Base-by-base conservation (phyloP, 2,113 vertebrate species). In the Mastomys coucha region DNA sequence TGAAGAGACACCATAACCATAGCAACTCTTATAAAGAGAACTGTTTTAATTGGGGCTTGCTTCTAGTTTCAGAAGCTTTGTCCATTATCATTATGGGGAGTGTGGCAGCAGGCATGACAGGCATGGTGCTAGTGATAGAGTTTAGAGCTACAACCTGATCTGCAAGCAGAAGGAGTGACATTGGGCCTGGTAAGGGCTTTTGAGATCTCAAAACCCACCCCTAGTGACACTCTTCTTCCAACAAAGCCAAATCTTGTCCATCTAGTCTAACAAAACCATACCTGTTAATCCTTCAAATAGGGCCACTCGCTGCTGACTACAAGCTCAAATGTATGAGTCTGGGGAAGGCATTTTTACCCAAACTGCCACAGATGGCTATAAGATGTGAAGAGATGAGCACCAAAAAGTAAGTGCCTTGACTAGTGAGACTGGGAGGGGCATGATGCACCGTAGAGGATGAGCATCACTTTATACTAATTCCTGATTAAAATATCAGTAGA, bases 401-500 rank as follows among this genome's bases (percentile, higher is more conserved):
- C 5, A 11, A 65, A 0, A 11, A 89, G 77, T 82, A 77, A 96
- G 94, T 94, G 33, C 39, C 91, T 80, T 53, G 56, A 93, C 56
- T 42, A 89, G 28, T 80, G 63, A 84, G 94, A 88, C 2, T 36
- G 69, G 58, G 53, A 49, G 24, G 89, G 56, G 53, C 49, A 73
- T 39, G 86, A 94, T 91, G 60, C 49, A 31, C 20, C 36, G 69
- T 36, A 75, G 60, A 88, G 22, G 91, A 94, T 58, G 49, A 69
- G 24, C 28, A 80, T 75, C 31, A 75, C 49, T 94, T 84, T 94
- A 93, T 60, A 80, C 42, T 88, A 97, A 93, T 96, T 96, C 76
- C 63, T 96, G 75, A 95, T 93, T 85, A 92, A 97, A 45, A 97
- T 28, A 53, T 49, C 89, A 85, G 87, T 93, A 94, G 76, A 63